These are phyloP conservation scores for Pelvicachromis taeniatus DNA, from an alignment of 2,113 vertebrate species.

Conservation along the genomic window DNA sequence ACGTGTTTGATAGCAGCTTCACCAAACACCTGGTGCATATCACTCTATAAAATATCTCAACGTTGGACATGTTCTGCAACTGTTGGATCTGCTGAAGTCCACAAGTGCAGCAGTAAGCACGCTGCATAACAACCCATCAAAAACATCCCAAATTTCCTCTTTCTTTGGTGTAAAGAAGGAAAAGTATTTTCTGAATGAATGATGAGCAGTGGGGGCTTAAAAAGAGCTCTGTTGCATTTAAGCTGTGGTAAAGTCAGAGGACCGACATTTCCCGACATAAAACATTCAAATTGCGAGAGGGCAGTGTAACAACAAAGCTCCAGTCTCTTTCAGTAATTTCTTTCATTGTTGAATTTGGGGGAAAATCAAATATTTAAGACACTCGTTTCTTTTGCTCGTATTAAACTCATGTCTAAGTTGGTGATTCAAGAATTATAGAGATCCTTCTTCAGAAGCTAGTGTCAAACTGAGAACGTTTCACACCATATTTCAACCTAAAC, in stretches of 20 bases:
- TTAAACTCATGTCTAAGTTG: background rate
- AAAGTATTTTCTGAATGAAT: background rate
- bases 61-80: fast-evolving
- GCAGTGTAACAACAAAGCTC: background rate
- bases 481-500: background rate
- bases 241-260: background rate
- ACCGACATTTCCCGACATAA: fast-evolving
- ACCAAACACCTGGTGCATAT: background rate
- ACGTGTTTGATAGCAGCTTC: background rate
- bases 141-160: background rate
- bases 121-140: background rate
- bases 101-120: background rate
- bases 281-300: background rate
- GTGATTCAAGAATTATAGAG: background rate
- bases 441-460: background rate
- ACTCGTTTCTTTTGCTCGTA: background rate
- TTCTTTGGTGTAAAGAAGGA: background rate
- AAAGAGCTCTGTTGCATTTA: background rate
- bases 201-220: background rate
- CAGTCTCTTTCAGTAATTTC: background rate
- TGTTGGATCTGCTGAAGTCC: background rate
- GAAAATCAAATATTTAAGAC: background rate
- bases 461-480: background rate
- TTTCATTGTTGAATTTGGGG: background rate
- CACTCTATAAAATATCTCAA: background rate